These are phyloP conservation scores for Drosophila differens DNA, from an alignment of 2,888 invertebrate species.

Conservation along the genomic window DNA sequence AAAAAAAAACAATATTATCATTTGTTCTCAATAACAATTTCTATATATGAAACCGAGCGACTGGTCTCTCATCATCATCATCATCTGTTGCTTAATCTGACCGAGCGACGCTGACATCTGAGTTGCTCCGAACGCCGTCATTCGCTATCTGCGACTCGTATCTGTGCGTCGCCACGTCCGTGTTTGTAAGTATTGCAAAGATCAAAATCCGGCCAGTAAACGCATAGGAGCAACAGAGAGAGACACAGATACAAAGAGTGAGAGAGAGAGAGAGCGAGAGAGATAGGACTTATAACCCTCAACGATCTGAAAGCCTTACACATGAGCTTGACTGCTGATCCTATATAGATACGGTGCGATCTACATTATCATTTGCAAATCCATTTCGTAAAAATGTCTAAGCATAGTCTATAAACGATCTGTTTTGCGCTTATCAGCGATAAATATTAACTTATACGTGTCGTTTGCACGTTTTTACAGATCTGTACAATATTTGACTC, in stretches of 20 bases:
- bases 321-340: conserved; percentile 61
- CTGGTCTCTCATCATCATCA: conserved; percentile 19
- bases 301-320: conserved; percentile 38
- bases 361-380: conserved; percentile 26
- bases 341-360: conserved; percentile 47
- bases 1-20: conserved; percentile 83
- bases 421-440: conserved; percentile 50
- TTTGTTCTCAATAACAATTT: conserved; percentile 83
- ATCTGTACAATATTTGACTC: conserved; percentile 34
- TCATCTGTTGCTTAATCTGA: conserved; percentile 74
- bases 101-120: conserved; percentile 42
- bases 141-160: conserved; percentile 64
- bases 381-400: conserved; percentile 9
- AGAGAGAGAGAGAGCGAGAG: neutral
- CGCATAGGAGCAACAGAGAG: conserved; percentile 10
- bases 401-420: conserved; percentile 22
- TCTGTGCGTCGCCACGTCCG: conserved; percentile 63
- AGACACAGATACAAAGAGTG: conserved; percentile 1
- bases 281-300: conserved; percentile 38
- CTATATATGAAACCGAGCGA: conserved; percentile 51
- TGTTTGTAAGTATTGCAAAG: conserved; percentile 66
- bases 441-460: conserved; percentile 49
- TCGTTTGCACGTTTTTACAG: conserved; percentile 13
- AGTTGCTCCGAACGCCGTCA: conserved; percentile 27
- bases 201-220: conserved; percentile 70